Percentiles rank a stretch among this genome's conserved stretches.
These are phyloP conservation scores for Notocelia uddmanniana DNA, from an alignment of 2,888 invertebrate species.

Conservation along the genomic window DNA sequence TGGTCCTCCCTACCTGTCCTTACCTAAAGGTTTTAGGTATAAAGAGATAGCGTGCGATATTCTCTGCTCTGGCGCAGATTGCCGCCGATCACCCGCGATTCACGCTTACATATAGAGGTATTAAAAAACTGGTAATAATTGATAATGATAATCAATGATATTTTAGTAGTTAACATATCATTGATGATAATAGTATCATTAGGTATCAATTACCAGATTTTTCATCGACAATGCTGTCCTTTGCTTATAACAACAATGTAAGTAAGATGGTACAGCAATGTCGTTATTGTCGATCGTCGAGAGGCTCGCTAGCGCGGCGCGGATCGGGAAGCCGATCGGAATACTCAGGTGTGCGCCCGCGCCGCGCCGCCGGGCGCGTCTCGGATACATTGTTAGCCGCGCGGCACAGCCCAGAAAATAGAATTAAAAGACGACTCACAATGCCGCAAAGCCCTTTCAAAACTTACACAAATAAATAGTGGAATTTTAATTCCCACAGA, in stretches of 20 bases:
- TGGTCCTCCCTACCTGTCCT: background rate
- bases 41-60: constrained; percentile 36
- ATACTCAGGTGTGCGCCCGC: constrained; percentile 77
- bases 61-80: constrained; percentile 32
- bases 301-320: constrained; percentile 13
- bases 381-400: constrained; percentile 68
- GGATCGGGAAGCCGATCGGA: constrained; percentile 60
- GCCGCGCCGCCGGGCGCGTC: constrained; percentile 49
- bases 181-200: too few relatives aligned
- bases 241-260: background rate
- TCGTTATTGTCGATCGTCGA: constrained; percentile 11
- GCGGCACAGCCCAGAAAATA: constrained; percentile 66
- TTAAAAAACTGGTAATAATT: too few relatives aligned
- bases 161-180: too few relatives aligned
- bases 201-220: constrained; percentile 4
- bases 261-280: constrained; percentile 25
- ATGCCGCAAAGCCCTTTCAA: constrained; percentile 74
- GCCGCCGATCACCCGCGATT: constrained; percentile 40
- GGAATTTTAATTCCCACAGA: constrained; percentile 66
- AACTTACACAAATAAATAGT: constrained; percentile 69
- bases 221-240: constrained; percentile 15
- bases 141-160: too few relatives aligned
- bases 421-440: constrained; percentile 79
- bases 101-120: constrained; percentile 23
- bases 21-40: constrained; percentile 17